Percentiles rank a stretch among this genome's conserved stretches.
phyloP scores from a whole-genome alignment of 2,113 vertebrate genomes.

The Apodemus speciosus region DNA sequence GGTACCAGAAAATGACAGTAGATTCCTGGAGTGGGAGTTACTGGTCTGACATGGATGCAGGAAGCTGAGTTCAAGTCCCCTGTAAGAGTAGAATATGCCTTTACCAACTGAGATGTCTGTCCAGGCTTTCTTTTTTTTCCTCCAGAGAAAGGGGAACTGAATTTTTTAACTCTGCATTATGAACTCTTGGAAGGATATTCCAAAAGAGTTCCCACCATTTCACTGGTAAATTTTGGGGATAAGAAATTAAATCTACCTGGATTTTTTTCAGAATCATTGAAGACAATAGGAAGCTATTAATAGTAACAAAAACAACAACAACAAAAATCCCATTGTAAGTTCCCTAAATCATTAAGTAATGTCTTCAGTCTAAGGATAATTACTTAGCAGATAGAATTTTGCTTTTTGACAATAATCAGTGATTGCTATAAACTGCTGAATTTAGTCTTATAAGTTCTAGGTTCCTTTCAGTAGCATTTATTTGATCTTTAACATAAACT shows the following conservation, averaged over 20 bases:
- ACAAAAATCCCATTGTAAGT: conserved; percentile 15
- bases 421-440: conserved; percentile 29
- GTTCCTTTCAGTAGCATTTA: conserved; percentile 31
- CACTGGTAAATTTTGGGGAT: background rate
- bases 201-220: background rate
- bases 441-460: conserved; percentile 28
- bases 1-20: background rate
- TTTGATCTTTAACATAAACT: background rate
- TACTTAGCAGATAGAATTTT: conserved; percentile 51
- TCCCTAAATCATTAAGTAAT: background rate
- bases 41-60: background rate
- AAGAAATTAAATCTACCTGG: background rate
- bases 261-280: conserved; percentile 22
- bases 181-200: background rate
- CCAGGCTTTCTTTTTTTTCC: background rate
- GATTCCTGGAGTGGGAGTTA: background rate
- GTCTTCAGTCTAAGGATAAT: conserved; percentile 23
- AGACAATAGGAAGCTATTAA: background rate
- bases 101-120: background rate
- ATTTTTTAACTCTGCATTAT: background rate
- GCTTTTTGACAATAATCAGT: conserved; percentile 15
- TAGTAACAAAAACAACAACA: background rate
- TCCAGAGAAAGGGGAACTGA: background rate
- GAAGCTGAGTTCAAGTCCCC: background rate
- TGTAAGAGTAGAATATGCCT: background rate